Conservation (phyloP, 2,888 invertebrate genomes). For the Tiliacea aurago region DNA sequence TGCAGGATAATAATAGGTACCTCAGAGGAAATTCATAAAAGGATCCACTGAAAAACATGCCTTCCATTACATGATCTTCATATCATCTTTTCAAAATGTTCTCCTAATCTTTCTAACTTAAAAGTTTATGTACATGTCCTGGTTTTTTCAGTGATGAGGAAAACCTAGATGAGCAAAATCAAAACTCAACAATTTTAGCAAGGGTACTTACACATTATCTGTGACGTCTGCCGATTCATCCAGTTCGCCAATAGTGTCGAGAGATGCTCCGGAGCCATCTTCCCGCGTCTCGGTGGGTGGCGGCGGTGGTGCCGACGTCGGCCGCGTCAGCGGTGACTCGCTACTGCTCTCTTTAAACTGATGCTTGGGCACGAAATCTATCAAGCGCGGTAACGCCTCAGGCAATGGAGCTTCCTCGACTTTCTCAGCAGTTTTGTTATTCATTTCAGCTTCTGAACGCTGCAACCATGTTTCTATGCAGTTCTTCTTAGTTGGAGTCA, state of each 20-base stretch:
- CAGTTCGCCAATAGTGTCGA: slow-evolving; percentile 93
- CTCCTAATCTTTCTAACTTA: background rate
- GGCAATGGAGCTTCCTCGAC: slow-evolving; percentile 82
- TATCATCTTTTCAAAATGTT: background rate
- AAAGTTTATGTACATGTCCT: background rate
- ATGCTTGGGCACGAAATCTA: slow-evolving; percentile 93
- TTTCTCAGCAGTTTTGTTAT: slow-evolving; percentile 82
- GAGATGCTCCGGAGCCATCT: slow-evolving; percentile 91
- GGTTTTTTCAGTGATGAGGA: background rate
- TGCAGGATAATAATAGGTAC: background rate
- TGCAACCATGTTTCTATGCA: slow-evolving; percentile 88
- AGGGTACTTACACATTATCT: slow-evolving; percentile 83
- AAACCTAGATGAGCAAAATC: slow-evolving; percentile 2
- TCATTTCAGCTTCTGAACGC: slow-evolving; percentile 88
- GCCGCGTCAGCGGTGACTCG: slow-evolving; percentile 77
- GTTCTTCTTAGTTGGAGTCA: slow-evolving; percentile 87
- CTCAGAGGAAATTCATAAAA: background rate
- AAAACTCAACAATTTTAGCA: slow-evolving; percentile 2
- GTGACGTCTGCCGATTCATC: slow-evolving; percentile 90
- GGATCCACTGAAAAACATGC: background rate
- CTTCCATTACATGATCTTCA: no score
- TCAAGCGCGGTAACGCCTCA: slow-evolving; percentile 92
- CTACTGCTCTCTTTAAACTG: slow-evolving; percentile 83
- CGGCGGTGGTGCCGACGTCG: slow-evolving; percentile 83
- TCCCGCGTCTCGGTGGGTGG: slow-evolving; percentile 87